Evolutionary conservation across 1,140 invertebrate species (phyloP).

Genomic region (Drosophila nikananu): DNA sequence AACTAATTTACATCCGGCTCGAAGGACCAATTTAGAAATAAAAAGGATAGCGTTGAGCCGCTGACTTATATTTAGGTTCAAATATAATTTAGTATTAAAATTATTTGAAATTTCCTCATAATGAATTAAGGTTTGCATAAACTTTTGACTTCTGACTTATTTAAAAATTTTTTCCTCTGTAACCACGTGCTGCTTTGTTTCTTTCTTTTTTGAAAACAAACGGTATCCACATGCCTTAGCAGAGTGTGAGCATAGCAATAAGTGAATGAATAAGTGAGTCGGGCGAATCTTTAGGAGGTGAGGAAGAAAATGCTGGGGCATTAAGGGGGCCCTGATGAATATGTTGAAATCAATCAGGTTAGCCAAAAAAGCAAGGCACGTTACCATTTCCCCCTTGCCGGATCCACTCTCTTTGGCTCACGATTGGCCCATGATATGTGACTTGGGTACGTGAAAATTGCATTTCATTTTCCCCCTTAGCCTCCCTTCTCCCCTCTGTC

Average conservation of each 20-base stretch:
- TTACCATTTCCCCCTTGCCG: neutral
- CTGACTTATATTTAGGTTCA: too few species aligned
- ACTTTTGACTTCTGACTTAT: neutral
- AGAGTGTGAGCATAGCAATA: constrained; percentile 22
- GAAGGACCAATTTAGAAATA: neutral
- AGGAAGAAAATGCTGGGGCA: constrained; percentile 11
- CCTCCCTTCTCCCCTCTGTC: neutral
- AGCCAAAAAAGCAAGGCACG: constrained; percentile 54
- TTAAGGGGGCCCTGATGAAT: constrained; percentile 54
- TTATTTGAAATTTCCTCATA: neutral
- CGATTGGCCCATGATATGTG: constrained; percentile 61
- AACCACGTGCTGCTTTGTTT: constrained; percentile 32
- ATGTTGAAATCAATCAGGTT: constrained; percentile 74
- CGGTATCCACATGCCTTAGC: constrained; percentile 46
- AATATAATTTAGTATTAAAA: neutral
- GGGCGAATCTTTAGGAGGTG: constrained; percentile 3
- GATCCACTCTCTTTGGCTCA: constrained; percentile 8
- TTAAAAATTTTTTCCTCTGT: constrained; percentile 13
- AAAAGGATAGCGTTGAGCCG: too few species aligned
- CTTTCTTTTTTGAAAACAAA: constrained; percentile 25
- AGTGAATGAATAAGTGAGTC: constrained; percentile 39
- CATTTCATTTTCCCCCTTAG: constrained; percentile 55
- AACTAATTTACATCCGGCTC: neutral
- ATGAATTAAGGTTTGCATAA: neutral
- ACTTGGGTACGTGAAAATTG: constrained; percentile 76